A percentile compares a stretch with the other conserved stretches of the same genome.
Conservation (phyloP, 2,888 invertebrate species). For the Pimpla rufipes region DNA sequence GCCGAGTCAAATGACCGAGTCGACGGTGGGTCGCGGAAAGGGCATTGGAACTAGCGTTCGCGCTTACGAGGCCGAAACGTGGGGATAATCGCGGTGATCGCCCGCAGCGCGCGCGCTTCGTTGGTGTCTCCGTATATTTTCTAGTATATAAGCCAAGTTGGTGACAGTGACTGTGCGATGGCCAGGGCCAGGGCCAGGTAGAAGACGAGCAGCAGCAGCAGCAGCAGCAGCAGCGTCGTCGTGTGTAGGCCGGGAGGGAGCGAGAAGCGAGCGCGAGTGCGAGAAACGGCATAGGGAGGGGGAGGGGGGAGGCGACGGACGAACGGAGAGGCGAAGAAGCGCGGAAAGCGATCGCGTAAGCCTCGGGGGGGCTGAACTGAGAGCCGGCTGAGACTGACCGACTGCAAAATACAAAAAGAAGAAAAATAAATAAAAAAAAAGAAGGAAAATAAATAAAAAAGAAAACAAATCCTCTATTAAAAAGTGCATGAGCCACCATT, state of each 20-base stretch:
- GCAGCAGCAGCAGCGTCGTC: background rate
- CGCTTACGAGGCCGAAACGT: background rate
- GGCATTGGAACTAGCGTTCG: background rate
- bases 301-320: slow-evolving; percentile 1
- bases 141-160: background rate
- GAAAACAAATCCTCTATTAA: no score
- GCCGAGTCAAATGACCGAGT: slow-evolving; percentile 20
- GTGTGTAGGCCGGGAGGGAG: no score
- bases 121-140: background rate
- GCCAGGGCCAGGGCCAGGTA: slow-evolving; percentile 27
- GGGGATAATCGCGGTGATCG: slow-evolving; percentile 26
- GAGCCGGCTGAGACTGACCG: background rate
- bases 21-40: background rate
- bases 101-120: no score
- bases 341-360: slow-evolving; percentile 9
- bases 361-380: slow-evolving; percentile 16
- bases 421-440: no score
- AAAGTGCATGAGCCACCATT: no score
- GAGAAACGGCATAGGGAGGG: slow-evolving; percentile 1
- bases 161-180: slow-evolving; percentile 28
- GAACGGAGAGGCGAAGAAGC: slow-evolving; percentile 6
- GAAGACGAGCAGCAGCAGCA: slow-evolving; percentile 9
- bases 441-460: background rate
- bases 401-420: background rate
- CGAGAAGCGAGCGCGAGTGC: background rate